These are phyloP conservation scores for Ctenodactylus gundi DNA, from an alignment of 2,113 vertebrate species.

Conservation along the genomic window DNA sequence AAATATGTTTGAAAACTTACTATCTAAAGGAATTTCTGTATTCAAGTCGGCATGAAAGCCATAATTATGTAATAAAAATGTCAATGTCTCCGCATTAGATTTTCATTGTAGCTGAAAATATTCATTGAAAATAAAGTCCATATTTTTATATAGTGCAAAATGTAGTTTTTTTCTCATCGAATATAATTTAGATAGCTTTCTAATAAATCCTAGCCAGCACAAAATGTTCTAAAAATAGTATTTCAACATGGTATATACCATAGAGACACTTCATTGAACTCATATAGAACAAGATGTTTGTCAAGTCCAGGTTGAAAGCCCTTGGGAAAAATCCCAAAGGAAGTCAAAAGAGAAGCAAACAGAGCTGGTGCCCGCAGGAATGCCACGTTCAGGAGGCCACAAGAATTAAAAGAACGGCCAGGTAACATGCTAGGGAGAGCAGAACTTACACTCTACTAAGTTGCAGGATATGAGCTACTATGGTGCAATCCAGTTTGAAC, in stretches of 20 bases:
- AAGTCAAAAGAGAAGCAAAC: not conserved
- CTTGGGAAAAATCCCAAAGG: not conserved
- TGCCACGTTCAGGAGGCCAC: not conserved
- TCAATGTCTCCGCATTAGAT: not conserved
- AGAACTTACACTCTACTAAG: not conserved
- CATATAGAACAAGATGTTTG: not conserved
- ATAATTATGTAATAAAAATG: not conserved
- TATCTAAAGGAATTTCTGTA: not conserved
- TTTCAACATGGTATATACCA: not conserved
- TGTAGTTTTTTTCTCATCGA: not conserved
- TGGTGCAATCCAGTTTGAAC: fast-evolving
- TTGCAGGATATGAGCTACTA: not conserved
- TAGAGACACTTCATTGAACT: not conserved
- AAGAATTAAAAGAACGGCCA: not conserved
- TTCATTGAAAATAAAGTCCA: not conserved
- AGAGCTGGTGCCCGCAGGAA: not conserved
- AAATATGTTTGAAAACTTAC: not conserved
- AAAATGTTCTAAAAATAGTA: not conserved
- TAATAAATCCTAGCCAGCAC: not conserved
- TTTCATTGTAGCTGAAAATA: not conserved
- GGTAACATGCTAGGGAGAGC: not conserved
- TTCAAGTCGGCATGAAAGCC: not conserved
- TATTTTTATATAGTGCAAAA: not conserved
- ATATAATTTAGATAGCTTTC: not conserved
- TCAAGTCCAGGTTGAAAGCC: not conserved